phyloP scores from a whole-genome alignment of 2,113 vertebrate genomes.

The Crotalus tigris region DNA sequence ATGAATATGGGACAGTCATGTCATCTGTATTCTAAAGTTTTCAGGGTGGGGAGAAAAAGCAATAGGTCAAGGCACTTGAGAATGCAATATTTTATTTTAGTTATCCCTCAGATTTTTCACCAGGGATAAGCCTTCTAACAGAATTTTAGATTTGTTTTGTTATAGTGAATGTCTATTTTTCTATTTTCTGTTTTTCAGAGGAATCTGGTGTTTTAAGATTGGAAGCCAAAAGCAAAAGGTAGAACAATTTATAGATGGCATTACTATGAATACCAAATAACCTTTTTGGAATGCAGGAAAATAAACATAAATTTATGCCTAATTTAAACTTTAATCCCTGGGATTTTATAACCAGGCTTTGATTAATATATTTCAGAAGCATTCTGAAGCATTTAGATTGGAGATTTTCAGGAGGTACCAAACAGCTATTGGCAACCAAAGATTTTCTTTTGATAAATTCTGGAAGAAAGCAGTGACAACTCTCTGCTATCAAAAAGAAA shows the following conservation, averaged over 20 bases:
- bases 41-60: neutral
- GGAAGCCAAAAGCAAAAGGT: neutral
- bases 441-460: neutral
- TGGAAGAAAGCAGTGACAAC: neutral
- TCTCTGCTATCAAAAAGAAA: neutral
- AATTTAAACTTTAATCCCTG: neutral
- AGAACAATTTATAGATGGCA: neutral
- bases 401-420: neutral
- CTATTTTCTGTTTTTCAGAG: neutral
- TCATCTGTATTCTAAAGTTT: neutral
- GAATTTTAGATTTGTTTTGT: conserved; percentile 4
- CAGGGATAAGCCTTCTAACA: neutral
- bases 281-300: neutral
- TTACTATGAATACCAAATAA: neutral
- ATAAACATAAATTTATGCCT: neutral
- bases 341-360: neutral
- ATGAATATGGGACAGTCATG: neutral
- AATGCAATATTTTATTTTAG: neutral
- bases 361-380: neutral
- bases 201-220: neutral
- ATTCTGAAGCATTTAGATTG: neutral
- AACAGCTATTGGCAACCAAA: neutral
- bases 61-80: conserved; percentile 4
- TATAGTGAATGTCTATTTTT: neutral
- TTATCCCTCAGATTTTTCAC: neutral